These are phyloP conservation scores for Fragum fragum DNA, from an alignment of 2,888 invertebrate species.

Conservation along the genomic window DNA sequence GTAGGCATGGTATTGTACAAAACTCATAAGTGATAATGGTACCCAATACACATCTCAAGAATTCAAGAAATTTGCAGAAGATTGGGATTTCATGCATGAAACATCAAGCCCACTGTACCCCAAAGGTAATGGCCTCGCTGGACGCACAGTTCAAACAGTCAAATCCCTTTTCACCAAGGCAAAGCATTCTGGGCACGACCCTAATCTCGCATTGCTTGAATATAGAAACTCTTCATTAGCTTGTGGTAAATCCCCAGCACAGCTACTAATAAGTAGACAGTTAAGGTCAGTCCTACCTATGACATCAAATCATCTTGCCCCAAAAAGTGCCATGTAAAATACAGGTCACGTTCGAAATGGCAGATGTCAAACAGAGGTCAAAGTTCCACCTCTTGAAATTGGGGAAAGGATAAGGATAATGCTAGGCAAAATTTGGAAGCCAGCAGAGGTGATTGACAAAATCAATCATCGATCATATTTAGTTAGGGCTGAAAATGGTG, in stretches of 20 bases:
- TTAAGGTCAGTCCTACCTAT: slow-evolving; percentile 42
- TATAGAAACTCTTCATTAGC: slow-evolving; percentile 52
- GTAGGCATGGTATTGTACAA: slow-evolving; percentile 32
- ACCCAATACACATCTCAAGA: slow-evolving; percentile 44
- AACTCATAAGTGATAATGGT: slow-evolving; percentile 56
- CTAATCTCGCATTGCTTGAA: slow-evolving; percentile 28
- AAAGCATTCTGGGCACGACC: neutral
- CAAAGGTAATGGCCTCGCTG: slow-evolving; percentile 66
- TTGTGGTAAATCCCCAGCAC: slow-evolving; percentile 44
- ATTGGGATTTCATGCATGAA: slow-evolving; percentile 58
- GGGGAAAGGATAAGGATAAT: slow-evolving; percentile 14
- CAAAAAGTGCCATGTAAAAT: neutral
- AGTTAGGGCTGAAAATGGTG: neutral
- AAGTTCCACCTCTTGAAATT: slow-evolving; percentile 9
- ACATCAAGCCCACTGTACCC: slow-evolving; percentile 59
- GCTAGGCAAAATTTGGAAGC: slow-evolving; percentile 17
- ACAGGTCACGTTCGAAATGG: neutral
- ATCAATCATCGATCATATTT: neutral
- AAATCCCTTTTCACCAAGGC: slow-evolving; percentile 59
- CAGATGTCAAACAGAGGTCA: slow-evolving; percentile 12
- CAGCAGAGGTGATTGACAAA: neutral
- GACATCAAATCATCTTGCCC: slow-evolving; percentile 8
- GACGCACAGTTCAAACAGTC: slow-evolving; percentile 60
- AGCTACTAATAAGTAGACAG: slow-evolving; percentile 54
- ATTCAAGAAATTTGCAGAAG: slow-evolving; percentile 51